These are phyloP conservation scores for Meta bourneti DNA, from an alignment of 2,888 invertebrate species.

Conservation along the genomic window DNA sequence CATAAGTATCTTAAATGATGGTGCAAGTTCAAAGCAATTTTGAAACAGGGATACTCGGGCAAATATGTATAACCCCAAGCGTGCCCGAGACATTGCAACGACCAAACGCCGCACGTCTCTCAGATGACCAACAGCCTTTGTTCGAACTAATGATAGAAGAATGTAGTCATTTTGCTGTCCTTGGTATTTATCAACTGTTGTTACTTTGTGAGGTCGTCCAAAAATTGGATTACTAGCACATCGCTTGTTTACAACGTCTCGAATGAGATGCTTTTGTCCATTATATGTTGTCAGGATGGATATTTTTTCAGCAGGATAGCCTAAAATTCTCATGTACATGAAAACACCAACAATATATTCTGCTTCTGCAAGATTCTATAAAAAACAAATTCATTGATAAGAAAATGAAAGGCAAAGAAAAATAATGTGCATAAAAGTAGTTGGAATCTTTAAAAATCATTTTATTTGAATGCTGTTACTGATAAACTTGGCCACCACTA, in stretches of 20 bases:
- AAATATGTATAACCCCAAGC: constrained; percentile 97
- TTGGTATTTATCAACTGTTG: constrained; percentile 99
- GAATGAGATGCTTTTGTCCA: constrained; percentile 97
- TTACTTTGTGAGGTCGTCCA: constrained; percentile 91
- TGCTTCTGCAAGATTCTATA: constrained; percentile 85
- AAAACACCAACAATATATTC: constrained; percentile 97
- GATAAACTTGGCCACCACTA: no score
- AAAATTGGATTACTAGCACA: constrained; percentile 97
- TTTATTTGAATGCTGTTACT: no score
- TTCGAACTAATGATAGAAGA: constrained; percentile 95
- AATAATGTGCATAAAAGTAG: no score
- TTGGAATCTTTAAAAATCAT: no score
- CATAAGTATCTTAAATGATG: constrained; percentile 94
- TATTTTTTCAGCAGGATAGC: constrained; percentile 97
- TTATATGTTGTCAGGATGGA: constrained; percentile 99
- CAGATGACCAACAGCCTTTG: constrained; percentile 98
- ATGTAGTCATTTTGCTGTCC: constrained; percentile 99
- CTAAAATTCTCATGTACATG: constrained; percentile 98
- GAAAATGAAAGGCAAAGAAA: no score
- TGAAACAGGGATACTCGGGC: constrained; percentile 94
- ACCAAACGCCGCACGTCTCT: constrained; percentile 97
- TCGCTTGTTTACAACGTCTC: constrained; percentile 94
- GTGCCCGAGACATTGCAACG: constrained; percentile 98
- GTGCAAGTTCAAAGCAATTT: constrained; percentile 97
- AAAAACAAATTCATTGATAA: constrained; percentile 51